These are phyloP conservation scores for Nannoperca obscura DNA, from an alignment of 2,797 vertebrate genomes.

Conservation along the genomic window DNA sequence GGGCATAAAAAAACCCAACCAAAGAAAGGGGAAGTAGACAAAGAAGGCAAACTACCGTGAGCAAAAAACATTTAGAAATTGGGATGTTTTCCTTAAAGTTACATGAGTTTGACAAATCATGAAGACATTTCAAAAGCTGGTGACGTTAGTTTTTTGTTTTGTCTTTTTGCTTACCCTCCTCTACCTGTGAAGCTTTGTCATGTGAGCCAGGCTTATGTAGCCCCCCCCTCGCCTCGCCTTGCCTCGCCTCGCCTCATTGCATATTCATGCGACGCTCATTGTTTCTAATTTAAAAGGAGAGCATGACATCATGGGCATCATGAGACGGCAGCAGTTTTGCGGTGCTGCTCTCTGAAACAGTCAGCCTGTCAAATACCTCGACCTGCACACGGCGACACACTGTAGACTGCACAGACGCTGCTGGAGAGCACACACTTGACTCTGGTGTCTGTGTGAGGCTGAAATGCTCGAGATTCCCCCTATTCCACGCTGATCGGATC, in stretches of 20 bases:
- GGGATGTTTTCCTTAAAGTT: too few relatives aligned
- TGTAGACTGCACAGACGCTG: constrained; percentile 19
- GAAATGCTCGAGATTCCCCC: background rate
- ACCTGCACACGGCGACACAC: constrained; percentile 19
- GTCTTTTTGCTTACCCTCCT: constrained; percentile 13
- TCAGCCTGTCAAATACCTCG: constrained; percentile 36
- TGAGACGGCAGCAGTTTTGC: constrained; percentile 49
- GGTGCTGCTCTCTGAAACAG: constrained; percentile 42
- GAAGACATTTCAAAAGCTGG: background rate
- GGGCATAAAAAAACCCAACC: background rate
- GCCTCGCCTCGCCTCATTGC: too few relatives aligned
- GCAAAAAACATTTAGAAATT: background rate
- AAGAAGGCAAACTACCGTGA: background rate
- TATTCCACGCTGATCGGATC: constrained; percentile 40
- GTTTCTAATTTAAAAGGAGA: constrained; percentile 48
- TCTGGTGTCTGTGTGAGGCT: background rate
- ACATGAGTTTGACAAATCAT: background rate
- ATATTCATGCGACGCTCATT: constrained; percentile 48
- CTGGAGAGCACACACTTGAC: constrained; percentile 38
- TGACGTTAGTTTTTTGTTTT: background rate
- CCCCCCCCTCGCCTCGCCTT: too few relatives aligned
- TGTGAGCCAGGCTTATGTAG: constrained; percentile 31
- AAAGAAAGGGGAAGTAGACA: constrained; percentile 44
- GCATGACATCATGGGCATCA: constrained; percentile 60
- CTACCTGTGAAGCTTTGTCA: constrained; percentile 32